Evolutionary conservation across 2,797 vertebrate species (phyloP), one percentile per base, ranked within the genome.

Genomic region (Phyllotis vaccarum): DNA sequence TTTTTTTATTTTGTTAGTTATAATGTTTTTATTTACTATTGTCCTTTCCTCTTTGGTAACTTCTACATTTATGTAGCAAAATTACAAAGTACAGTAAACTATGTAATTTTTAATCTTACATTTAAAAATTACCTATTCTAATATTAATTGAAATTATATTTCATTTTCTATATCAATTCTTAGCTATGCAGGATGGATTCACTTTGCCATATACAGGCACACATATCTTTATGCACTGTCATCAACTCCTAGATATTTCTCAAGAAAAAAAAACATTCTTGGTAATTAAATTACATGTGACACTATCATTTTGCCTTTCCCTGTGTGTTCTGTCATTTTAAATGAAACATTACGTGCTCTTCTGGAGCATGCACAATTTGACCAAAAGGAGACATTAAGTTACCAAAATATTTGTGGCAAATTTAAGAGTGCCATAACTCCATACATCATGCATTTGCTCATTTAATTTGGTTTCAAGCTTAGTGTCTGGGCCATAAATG

Each of bases 91-190:
- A 60, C 64, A 60, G 31, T 7, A 0, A 64, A 16, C 10, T n/a
- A 37, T 82, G 13, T 14, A 85, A 31, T 82, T 76, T 68, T 89
- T 17, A 31, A 82, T 40, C 19, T 40, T 60, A 64, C 74, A 70
- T 72, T 91, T 86, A 34, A 72, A 74, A 89, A 52, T 81, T 16
- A 66, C 52, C 7, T 37, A 3, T 43, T 14, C 16, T 13, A 79
- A 75, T 83, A 87, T 74, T 92, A 46, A 37, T 52, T 64, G 34
- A 83, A 29, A 75, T 52, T 16, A 49, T 0, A n/a, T 1, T 62
- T 81, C 56, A 9, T 89, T 97, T 86, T 86, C 46, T 49, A 14
- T 91, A 56, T 75, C 24, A 70, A 2, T 90, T 95, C 78, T 83
- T 89, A 88, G 34, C 60, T 60, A 74, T 27, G 19, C 6, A 88